These are phyloP conservation scores for Diadophis punctatus DNA, from an alignment of 2,113 vertebrate genomes.

Conservation along the genomic window DNA sequence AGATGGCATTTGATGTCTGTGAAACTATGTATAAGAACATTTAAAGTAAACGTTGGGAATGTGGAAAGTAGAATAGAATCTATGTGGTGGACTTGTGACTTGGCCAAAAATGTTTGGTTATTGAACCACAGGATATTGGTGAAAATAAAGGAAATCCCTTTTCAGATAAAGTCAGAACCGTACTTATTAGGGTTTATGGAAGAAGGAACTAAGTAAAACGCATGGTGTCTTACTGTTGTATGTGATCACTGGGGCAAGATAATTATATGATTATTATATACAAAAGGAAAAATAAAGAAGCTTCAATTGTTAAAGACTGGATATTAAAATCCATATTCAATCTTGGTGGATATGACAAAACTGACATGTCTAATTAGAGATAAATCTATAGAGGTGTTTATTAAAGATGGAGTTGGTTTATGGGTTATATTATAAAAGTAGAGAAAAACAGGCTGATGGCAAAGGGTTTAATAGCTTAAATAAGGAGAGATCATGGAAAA, in stretches of 20 bases:
- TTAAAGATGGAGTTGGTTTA: neutral
- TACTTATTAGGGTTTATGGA: neutral
- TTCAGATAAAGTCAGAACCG: neutral
- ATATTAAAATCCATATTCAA: neutral
- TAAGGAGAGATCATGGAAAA: neutral
- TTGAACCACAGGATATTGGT: neutral
- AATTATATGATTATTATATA: neutral
- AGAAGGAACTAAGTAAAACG: neutral
- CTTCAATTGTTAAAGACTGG: neutral
- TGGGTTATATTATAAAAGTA: neutral
- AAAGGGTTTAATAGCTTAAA: neutral
- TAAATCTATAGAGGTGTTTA: neutral
- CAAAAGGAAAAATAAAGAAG: neutral
- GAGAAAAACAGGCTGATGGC: neutral
- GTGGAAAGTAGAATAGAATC: neutral
- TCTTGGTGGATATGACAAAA: neutral
- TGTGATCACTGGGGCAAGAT: neutral
- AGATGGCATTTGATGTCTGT: neutral
- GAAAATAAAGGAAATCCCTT: neutral
- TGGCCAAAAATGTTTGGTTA: neutral
- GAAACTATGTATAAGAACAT: neutral
- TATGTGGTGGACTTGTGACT: neutral
- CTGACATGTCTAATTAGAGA: neutral
- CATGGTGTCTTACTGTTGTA: neutral
- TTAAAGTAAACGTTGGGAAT: neutral